Evolutionary conservation across 2,797 vertebrate genomes (phyloP).

Genomic region (Fringilla coelebs): DNA sequence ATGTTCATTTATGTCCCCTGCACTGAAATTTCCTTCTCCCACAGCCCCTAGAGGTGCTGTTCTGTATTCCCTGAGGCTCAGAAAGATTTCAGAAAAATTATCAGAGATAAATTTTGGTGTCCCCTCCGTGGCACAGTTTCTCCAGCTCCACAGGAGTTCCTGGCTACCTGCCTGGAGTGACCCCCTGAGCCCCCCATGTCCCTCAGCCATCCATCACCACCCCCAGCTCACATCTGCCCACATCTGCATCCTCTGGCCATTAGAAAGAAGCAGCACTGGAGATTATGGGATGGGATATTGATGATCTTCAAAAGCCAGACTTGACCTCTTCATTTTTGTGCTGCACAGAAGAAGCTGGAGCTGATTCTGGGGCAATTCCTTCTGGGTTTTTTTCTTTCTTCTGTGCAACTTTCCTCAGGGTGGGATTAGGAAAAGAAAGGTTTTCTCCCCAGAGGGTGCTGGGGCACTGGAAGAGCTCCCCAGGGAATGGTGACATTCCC

Average conservation of each 20-base stretch:
- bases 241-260: not conserved
- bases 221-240: not conserved
- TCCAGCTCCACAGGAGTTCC: not conserved
- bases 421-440: not conserved
- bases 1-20: not conserved
- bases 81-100: not conserved
- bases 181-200: not conserved
- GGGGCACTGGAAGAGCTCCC: not conserved
- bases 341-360: not conserved
- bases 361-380: not conserved
- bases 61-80: not conserved
- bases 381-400: not conserved
- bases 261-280: not conserved
- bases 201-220: not conserved
- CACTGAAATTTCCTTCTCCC: not conserved
- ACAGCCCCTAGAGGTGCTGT: not conserved
- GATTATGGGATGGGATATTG: not conserved
- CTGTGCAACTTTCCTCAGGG: not conserved
- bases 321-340: not conserved
- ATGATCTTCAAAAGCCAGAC: not conserved
- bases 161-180: not conserved
- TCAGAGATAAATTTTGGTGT: not conserved
- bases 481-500: not conserved
- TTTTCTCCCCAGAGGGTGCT: not conserved
- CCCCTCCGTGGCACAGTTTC: accelerated